Conservation (phyloP, 2,888 invertebrate genomes). For the Thera britannica region DNA sequence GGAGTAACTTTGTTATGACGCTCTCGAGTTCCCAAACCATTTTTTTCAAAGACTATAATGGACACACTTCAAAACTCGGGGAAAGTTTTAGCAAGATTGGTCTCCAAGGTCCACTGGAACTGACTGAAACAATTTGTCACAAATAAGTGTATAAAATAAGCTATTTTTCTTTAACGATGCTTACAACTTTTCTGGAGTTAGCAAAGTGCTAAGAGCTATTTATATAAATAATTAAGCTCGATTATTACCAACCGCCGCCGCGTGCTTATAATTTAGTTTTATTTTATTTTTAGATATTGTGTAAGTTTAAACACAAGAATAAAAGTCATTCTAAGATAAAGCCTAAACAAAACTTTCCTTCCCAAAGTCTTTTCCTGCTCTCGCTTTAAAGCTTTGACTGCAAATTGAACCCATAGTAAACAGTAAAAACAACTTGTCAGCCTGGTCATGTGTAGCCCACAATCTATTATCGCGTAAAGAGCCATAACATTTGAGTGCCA, state of each 20-base stretch:
- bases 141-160: constrained; percentile 51
- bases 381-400: constrained; percentile 18
- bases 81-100: constrained; percentile 56
- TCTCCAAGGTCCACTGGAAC: constrained; percentile 48
- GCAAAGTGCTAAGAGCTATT: constrained; percentile 4
- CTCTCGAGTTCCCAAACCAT: constrained; percentile 25
- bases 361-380: too few relatives aligned
- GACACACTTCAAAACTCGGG: constrained; percentile 31
- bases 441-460: constrained; percentile 36
- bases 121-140: constrained; percentile 56
- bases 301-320: too few relatives aligned
- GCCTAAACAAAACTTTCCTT: too few relatives aligned
- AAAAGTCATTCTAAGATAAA: too few relatives aligned
- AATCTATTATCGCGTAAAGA: constrained; percentile 45
- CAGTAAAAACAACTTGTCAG: constrained; percentile 24
- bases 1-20: constrained; percentile 26
- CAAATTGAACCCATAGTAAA: constrained; percentile 15
- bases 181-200: constrained; percentile 10
- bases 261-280: too few relatives aligned
- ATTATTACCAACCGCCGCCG: too few relatives aligned
- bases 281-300: too few relatives aligned
- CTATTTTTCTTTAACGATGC: constrained; percentile 33
- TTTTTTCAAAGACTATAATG: constrained; percentile 39
- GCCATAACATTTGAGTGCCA: constrained; percentile 43
- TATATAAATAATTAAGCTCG: not conserved